phyloP scores from a whole-genome alignment of 2,797 vertebrate genomes.

The Champsocephalus gunnari region DNA sequence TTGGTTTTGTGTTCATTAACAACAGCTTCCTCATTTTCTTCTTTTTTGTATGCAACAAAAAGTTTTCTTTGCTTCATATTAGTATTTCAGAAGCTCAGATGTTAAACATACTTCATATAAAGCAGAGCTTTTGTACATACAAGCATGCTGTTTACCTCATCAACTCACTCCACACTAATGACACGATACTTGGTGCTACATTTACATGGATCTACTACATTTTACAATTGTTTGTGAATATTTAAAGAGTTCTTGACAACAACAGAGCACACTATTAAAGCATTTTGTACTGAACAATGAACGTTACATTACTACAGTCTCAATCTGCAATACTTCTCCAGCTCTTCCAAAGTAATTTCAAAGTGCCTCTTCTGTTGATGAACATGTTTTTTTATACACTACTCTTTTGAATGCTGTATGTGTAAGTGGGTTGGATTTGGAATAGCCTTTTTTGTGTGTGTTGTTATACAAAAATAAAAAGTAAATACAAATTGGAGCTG shows the following conservation, averaged over 20 bases:
- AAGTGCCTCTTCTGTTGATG: not conserved
- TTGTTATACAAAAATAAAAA: conserved; percentile 2
- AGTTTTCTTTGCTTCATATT: no score
- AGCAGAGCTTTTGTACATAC: no score
- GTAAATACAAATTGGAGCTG: not conserved
- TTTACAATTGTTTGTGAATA: not conserved
- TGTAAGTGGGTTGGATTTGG: not conserved
- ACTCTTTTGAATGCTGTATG: conserved; percentile 3
- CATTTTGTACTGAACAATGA: not conserved
- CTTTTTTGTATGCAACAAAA: no score
- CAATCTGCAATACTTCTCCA: not conserved
- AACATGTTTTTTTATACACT: not conserved
- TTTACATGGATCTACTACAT: no score
- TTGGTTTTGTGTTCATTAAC: conserved; percentile 5
- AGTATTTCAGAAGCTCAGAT: no score
- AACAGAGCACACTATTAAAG: not conserved
- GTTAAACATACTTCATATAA: not conserved
- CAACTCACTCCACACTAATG: not conserved
- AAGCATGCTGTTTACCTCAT: not conserved
- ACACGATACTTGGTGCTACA: not conserved
- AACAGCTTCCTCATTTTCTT: not conserved
- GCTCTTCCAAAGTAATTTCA: not conserved
- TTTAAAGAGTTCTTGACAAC: not conserved
- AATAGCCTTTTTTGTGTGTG: not conserved
- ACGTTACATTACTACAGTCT: not conserved